These are phyloP conservation scores for Caerostris darwini DNA, from an alignment of 1,140 invertebrate species.

Conservation along the genomic window DNA sequence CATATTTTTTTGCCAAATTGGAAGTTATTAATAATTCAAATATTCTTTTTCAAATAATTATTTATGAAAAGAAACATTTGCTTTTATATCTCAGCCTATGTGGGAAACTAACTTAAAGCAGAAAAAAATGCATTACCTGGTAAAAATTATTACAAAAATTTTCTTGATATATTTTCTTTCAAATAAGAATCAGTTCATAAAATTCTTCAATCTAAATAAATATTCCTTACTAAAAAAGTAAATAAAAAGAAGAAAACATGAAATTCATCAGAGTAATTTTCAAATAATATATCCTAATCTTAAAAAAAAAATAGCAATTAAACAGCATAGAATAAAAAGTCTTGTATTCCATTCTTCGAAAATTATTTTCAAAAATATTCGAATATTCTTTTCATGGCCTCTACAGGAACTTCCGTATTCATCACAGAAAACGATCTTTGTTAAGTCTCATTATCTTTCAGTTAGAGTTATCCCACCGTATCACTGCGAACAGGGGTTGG, in stretches of 20 bases:
- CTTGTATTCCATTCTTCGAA: neutral
- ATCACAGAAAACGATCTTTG: constrained; percentile 31
- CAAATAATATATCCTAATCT: too few species aligned
- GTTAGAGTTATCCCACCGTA: constrained; percentile 19
- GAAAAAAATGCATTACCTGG: too few species aligned
- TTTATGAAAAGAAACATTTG: too few species aligned
- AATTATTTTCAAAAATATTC: neutral
- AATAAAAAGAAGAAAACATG: too few species aligned
- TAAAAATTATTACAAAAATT: too few species aligned
- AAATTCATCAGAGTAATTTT: too few species aligned
- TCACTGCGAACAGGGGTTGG: neutral
- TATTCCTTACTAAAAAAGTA: too few species aligned
- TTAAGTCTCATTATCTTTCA: constrained; percentile 26
- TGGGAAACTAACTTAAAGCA: too few species aligned
- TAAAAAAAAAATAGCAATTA: constrained; percentile 25
- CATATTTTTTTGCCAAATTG: neutral
- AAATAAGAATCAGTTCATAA: too few species aligned
- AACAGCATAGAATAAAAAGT: constrained; percentile 19
- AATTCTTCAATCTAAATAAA: too few species aligned
- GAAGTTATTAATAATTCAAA: neutral
- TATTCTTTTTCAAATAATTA: neutral
- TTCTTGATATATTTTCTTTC: too few species aligned
- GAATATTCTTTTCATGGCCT: neutral
- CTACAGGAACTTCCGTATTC: neutral
- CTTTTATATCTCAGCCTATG: too few species aligned